A percentile compares a stretch with the other conserved stretches of the same genome.
Evolutionary conservation across 2,113 vertebrate species (phyloP).

Genomic region (Tinamus guttatus): DNA sequence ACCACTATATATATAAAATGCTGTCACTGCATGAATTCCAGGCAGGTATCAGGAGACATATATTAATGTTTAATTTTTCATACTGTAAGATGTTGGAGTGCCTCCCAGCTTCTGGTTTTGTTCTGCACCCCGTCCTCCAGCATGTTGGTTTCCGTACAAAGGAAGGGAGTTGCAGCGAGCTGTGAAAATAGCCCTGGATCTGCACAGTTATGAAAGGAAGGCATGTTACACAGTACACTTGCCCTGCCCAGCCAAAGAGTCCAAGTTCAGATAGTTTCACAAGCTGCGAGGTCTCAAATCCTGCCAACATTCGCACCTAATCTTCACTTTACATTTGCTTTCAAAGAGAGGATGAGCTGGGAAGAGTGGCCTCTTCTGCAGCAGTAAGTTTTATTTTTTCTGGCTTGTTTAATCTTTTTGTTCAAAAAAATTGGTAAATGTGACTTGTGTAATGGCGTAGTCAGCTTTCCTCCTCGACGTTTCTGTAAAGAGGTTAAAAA

Average conservation of each 20-base stretch:
- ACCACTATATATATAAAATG: not conserved
- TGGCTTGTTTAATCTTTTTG: not conserved
- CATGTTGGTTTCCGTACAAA: not conserved
- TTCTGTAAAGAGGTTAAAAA: not conserved
- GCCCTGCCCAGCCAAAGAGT: not conserved
- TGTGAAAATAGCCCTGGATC: not conserved
- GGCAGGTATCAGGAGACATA: not conserved
- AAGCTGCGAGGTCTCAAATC: not conserved
- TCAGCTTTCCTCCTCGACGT: not conserved
- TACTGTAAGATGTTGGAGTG: not conserved
- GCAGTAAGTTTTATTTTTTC: not conserved
- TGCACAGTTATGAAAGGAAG: not conserved
- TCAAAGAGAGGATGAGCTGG: not conserved
- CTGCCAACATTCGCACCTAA: not conserved
- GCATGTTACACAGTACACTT: not conserved
- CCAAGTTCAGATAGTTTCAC: not conserved
- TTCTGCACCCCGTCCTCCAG: accelerated
- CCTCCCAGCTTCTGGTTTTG: accelerated
- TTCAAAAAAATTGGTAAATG: not conserved
- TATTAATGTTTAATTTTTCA: not conserved
- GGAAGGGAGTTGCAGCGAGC: not conserved
- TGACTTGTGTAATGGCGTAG: not conserved
- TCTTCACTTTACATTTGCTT: not conserved
- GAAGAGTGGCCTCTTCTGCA: not conserved
- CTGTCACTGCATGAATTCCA: not conserved